Base-by-base conservation (phyloP, 1,140 invertebrate species). In the Sitophilus oryzae region DNA sequence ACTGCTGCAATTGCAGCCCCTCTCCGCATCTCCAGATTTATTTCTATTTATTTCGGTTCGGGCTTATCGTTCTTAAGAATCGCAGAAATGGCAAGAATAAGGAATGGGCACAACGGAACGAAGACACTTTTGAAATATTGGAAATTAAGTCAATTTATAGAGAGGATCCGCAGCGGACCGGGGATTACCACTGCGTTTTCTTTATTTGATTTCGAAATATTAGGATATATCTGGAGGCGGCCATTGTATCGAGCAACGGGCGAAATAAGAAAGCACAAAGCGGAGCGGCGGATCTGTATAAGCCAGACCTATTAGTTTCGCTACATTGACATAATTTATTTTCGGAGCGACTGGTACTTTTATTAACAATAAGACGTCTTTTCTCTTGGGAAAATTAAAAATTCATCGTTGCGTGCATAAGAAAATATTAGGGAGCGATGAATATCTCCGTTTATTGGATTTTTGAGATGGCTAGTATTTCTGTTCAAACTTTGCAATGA, bases 61-160 rank as follows among this genome's bases (percentile, higher is more conserved):
- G 42, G 45, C 44, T 55, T 59, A 55, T 59, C 52, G 5, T 11
- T 51, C 34, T 55, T 57, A 38, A 47, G 53, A 53, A 59, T 50
- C 35, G 34, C 19, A 43, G 52, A 49, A n/a, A 38, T 48, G 18
- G 47, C 37, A 42, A 38, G 34, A 59, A 48, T 44, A 54, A 36
- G 48, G 36, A 54, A 54, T 51, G 50, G n/a, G n/a, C n/a, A n/a
- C n/a, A n/a, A n/a, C n/a, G n/a, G 44, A 59, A 40, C 10, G 30
- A 43, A 49, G 52, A 55, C 47, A 47, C 42, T 51, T 47, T 56
- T 60, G 46, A 56, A 47, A 47, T 58, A 58, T 53, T 42, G 50
- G 44, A 54, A 54, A 54, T 58, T 53, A 58, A 58, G 38, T 48
- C 50, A 37, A 58, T 58, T 58, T 58, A 58, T 58, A 37, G 56